phyloP scores from a whole-genome alignment of 2,888 invertebrate species.

The Metellina segmentata region DNA sequence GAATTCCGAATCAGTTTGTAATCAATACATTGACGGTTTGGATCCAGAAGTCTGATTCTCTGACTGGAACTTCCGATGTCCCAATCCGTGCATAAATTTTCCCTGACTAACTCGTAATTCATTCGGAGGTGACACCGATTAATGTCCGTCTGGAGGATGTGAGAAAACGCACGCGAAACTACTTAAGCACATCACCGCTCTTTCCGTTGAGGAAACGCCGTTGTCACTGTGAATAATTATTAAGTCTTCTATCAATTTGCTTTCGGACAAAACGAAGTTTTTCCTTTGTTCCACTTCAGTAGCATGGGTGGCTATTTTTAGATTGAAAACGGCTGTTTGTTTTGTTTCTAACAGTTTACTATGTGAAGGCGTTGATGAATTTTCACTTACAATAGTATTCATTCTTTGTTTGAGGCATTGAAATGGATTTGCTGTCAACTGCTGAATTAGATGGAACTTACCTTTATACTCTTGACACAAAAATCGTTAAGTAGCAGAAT shows the following conservation, averaged over 20 bases:
- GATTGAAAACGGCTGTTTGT: neutral
- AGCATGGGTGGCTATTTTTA: conserved; percentile 3
- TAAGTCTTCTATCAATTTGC: neutral
- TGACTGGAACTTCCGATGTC: too few species aligned
- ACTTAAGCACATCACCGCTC: neutral
- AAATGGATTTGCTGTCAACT: neutral
- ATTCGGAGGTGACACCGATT: neutral
- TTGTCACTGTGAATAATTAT: conserved; percentile 1
- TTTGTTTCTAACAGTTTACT: neutral
- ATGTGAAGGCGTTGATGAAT: neutral
- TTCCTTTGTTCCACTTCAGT: conserved; percentile 13
- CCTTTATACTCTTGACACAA: too few species aligned
- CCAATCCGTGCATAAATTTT: conserved; percentile 6
- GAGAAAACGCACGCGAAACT: conserved; percentile 11
- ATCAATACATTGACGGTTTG: too few species aligned
- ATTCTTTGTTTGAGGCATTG: neutral
- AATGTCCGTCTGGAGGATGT: neutral
- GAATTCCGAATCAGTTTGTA: too few species aligned
- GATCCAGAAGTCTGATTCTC: too few species aligned
- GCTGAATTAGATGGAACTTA: neutral
- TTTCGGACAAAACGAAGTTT: neutral
- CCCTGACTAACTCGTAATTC: neutral
- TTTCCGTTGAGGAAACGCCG: conserved; percentile 14
- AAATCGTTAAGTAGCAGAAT: too few species aligned
- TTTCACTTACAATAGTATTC: neutral